Evolutionary conservation across 2,113 vertebrate species (phyloP).

Genomic region (Porphyrio hochstetteri): DNA sequence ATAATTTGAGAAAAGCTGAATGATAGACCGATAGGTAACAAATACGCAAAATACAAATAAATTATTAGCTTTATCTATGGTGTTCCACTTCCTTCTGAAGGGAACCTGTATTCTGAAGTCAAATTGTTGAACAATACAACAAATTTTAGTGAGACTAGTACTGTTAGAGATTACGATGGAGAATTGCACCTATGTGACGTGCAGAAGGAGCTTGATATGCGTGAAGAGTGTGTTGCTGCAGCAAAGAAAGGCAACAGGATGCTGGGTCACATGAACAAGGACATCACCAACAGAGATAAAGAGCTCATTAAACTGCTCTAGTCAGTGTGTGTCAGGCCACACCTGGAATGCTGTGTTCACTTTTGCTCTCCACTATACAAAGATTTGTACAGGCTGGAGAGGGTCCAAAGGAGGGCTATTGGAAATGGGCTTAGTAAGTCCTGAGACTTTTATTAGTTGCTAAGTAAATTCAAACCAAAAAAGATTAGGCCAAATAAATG

Average conservation of each 20-base stretch:
- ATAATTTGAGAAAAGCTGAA: not conserved
- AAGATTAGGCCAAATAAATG: not conserved
- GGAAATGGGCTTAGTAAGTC: not conserved
- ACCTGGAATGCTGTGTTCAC: too few species aligned
- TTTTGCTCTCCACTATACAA: too few species aligned
- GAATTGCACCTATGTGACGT: not conserved
- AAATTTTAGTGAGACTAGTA: not conserved
- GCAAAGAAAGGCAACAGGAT: not conserved
- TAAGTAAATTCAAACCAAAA: not conserved
- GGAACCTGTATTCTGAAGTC: not conserved
- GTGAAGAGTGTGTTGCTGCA: not conserved
- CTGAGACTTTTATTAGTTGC: not conserved
- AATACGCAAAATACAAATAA: not conserved
- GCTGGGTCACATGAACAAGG: too few species aligned
- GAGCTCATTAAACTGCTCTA: too few species aligned
- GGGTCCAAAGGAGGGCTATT: not conserved
- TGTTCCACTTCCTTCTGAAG: not conserved
- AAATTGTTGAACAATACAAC: not conserved
- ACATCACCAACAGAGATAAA: too few species aligned
- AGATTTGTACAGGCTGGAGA: too few species aligned
- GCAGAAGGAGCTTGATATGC: not conserved
- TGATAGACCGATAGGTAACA: not conserved
- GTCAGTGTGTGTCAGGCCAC: too few species aligned
- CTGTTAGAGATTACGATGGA: not conserved
- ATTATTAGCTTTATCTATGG: not conserved